Evolutionary conservation across 2,113 vertebrate genomes (phyloP), one percentile per base, ranked within the genome.

Genomic region (Himantopus leucocephalus): DNA sequence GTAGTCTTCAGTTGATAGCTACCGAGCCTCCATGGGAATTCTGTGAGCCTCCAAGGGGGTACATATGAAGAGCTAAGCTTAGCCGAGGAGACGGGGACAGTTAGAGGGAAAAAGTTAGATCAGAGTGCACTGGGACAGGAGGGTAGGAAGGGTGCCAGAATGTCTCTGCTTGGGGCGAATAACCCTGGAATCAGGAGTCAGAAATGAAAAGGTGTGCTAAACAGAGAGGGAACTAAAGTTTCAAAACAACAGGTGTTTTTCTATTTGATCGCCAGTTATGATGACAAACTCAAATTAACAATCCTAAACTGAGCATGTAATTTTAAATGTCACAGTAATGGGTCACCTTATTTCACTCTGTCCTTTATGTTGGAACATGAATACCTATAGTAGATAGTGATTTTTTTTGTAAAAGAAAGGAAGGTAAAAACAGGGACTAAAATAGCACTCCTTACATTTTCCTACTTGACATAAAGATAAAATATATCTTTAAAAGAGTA

Each of bases 1-100:
- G 2, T 45, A 74, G 3, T 50, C 37, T 87, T 86, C 41, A 45
- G 16, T 59, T 5, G 2, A 4, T 29, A 80, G 17, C 27, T 52
- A 35, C 26, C 52, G 34, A 88, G 9, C 2, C 26, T 67, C 24
- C 14, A 6, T 43, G 41, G 37, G 41, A 91, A 81, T 15, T 52
- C 39, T 0, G 0, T 68, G n/a, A 73, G 22, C 29, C 48, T 68
- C 60, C n/a, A 5, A 18, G 21, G 45, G n/a, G 11, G 21, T 39
- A 16, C 5, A 12, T 3, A 11, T 21, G 29, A 91, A 58, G 13
- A 67, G 47, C 23, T 55, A 81, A 67, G 6, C 5, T 74, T 56
- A 78, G 9, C 11, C 67, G 12, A 17, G 8, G 10, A 80, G 12
- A 55, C 12, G 32, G 50, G 5, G 17, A 16, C 10, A 45, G 8